Evolutionary conservation across 2,888 invertebrate species (phyloP), one percentile per base, ranked within the genome.

Genomic region (Clivina fossor): DNA sequence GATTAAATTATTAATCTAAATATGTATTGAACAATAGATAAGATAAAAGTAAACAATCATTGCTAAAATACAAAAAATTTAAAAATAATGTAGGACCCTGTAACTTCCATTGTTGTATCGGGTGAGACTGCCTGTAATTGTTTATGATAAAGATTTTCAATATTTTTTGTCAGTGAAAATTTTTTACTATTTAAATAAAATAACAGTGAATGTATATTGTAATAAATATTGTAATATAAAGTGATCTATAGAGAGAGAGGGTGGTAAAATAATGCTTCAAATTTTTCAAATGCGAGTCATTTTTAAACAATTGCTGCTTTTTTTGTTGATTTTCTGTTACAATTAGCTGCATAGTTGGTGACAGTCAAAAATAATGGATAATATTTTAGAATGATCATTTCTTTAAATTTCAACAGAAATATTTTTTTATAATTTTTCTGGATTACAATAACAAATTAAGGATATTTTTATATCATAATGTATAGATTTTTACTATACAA

Each of bases 231-330:
- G 16, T 16, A 15, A 32, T 28, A 37, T 30, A 53, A 44, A 16
- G 53, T 33, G 37, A 44, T 53, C 30, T 43, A 35, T 53, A 47
- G 35, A 16, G 13, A n/a, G n/a, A n/a, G 4, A 8, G 11, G 4
- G 11, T 18, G 18, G 18, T 35, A 46, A 19, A n/a, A n/a, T 37
- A 35, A 38, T 49, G 49, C 49, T 51, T 43, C 8, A 35, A 43
- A n/a, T 44, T 40, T 50, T n/a, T 30, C 37, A 28, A 44, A 53
- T 53, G 51, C 43, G 35, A 53, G 43, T 43, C 41, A 51, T 41
- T 22, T 18, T 19, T 26, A 46, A 18, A 11, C 11, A 43, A 22
- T 18, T 26, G 8, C 5, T 5, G 5, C 26, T 26, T 26, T 26
- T 26, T 26, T 26, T 26, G 7, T 26, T n/a, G n/a, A n/a, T n/a